Conservation (phyloP, 2,113 vertebrate species). For the Charadrius vociferus region DNA sequence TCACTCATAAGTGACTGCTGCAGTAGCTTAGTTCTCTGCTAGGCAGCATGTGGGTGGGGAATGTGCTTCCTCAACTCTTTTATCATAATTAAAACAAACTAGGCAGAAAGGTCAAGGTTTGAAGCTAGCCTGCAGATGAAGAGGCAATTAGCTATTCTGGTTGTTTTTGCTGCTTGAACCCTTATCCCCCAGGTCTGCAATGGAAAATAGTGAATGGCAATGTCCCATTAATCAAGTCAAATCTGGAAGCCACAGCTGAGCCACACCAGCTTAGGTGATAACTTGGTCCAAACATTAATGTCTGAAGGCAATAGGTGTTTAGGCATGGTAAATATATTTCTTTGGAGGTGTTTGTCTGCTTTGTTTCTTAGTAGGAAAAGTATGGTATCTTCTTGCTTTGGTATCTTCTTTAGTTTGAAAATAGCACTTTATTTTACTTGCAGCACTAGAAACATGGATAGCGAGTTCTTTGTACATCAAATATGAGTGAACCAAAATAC, state of each 20-base stretch:
- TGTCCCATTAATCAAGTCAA: neutral
- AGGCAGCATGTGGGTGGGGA: neutral
- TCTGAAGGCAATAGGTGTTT: neutral
- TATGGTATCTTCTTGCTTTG: neutral
- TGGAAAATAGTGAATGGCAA: neutral
- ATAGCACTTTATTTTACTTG: neutral
- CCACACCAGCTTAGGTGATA: neutral
- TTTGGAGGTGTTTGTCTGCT: neutral
- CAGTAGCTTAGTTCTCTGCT: neutral
- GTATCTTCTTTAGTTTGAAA: neutral
- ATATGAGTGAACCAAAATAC: neutral
- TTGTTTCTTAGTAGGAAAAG: neutral
- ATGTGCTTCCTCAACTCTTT: neutral
- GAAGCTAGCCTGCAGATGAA: neutral
- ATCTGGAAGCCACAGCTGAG: neutral
- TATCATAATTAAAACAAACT: neutral
- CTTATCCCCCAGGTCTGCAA: neutral
- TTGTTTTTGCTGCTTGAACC: neutral
- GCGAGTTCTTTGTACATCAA: neutral
- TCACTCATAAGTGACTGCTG: neutral
- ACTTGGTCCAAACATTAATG: neutral
- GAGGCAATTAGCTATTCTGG: neutral
- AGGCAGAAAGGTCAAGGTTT: neutral
- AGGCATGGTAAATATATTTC: neutral
- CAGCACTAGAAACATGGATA: neutral